A percentile compares a stretch with the other conserved stretches of the same genome.
Conservation (phyloP, 2,888 invertebrate genomes). For the Agrotis clavis region DNA sequence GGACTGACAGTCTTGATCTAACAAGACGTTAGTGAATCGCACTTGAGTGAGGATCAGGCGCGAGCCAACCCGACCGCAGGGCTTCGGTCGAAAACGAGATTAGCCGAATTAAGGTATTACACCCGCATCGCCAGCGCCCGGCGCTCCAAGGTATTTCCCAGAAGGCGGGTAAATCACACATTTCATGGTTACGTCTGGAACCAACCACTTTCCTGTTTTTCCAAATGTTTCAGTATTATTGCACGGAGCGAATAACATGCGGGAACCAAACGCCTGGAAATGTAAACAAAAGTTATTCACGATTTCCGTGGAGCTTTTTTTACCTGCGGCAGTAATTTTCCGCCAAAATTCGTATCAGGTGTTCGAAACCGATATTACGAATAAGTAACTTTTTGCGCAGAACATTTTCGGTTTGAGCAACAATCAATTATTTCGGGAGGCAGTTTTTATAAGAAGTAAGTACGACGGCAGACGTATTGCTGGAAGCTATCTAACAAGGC, state of each 20-base stretch:
- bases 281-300: constrained; percentile 53
- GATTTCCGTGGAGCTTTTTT: constrained; percentile 37
- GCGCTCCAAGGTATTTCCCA: constrained; percentile 84
- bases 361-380: constrained; percentile 24
- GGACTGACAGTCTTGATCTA: constrained; percentile 65
- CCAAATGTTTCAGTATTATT: constrained; percentile 58
- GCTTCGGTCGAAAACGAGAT: constrained; percentile 81
- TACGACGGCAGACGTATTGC: neutral
- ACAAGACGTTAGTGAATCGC: constrained; percentile 63
- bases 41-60: constrained; percentile 69
- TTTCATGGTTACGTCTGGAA: constrained; percentile 81
- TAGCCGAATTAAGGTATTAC: constrained; percentile 87
- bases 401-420: constrained; percentile 10
- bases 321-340: constrained; percentile 26
- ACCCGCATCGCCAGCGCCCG: constrained; percentile 80
- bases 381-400: constrained; percentile 19
- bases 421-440: constrained; percentile 1
- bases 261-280: constrained; percentile 34
- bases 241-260: constrained; percentile 34
- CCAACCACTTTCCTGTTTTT: constrained; percentile 69
- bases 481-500: constrained; percentile 5
- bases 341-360: constrained; percentile 38
- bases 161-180: constrained; percentile 86
- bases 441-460: constrained; percentile 4
- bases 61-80: constrained; percentile 71